Base-by-base conservation (phyloP, 2,113 vertebrate species). In the Echinops telfairi region DNA sequence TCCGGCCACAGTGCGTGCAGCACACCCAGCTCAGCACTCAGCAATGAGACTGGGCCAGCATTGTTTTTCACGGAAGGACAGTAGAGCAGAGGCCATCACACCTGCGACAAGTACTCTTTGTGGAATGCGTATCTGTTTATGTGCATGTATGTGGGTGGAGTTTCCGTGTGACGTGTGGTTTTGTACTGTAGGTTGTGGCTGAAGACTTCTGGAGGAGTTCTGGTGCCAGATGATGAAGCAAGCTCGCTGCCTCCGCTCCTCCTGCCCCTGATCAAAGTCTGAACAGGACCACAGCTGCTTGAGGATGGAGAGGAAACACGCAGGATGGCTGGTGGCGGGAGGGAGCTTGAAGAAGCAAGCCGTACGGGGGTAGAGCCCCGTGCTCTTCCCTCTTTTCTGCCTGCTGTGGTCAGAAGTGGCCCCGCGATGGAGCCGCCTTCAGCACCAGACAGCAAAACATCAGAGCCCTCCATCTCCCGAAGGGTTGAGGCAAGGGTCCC, bases 1-100 rank as follows among this genome's bases (percentile, higher is more conserved):
- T 81, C 87, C 89, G 33, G 64, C 58, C 31, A 64, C 84, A 86
- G 43, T 20, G 53, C n/a, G 33, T 82, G 83, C 66, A 90, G 75
- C 33, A 58, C 77, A 85, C 40, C 58, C 66, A 40, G 40, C 29
- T 36, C 80, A 84, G 73, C 6, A 11, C 22, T 53, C 22, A 70
- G 71, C 75, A 64, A 75, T 47, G 70, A 89, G 38, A n/a, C 40
- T 53, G 83, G 47, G 76, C 15, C 22, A 83, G 12, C 64, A 10
- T 66, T 62, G 8, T 62, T 62, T 22, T 60, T 9, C 43, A 73
- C 62, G 58, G 64, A 33, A 79, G 38, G 38, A 66, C 2, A 71
- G 25, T 1, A 77, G 11, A 60, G 22, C 31, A 71, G 60, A 83
- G 87, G 81, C 38, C 68, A 8, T 31, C 64, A 47, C 57, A 38